phyloP scores from a whole-genome alignment of 2,888 invertebrate genomes.

The Meghimatium bilineatum region DNA sequence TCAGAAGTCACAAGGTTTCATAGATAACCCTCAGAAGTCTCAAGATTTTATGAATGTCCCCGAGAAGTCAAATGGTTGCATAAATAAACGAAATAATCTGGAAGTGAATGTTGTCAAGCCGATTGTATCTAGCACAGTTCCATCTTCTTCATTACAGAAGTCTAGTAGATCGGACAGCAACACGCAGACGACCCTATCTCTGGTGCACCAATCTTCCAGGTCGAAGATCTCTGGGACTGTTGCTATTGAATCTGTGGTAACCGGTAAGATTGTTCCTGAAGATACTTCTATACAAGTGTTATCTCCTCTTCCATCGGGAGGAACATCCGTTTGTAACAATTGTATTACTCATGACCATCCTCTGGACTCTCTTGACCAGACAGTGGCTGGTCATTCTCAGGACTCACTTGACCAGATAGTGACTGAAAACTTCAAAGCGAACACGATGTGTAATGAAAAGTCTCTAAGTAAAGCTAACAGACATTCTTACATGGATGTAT shows the following conservation, averaged over 20 bases:
- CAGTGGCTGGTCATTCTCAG: too few species aligned
- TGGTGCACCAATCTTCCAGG: constrained; percentile 61
- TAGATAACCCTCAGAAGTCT: too few species aligned
- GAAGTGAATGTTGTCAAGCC: constrained; percentile 70
- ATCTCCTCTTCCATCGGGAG: background rate
- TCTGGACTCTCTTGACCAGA: background rate
- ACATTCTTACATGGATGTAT: background rate
- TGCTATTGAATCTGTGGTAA: constrained; percentile 53
- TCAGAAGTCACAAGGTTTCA: too few species aligned
- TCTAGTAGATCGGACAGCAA: constrained; percentile 65
- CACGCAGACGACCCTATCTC: constrained; percentile 68
- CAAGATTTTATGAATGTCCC: too few species aligned
- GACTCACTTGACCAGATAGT: background rate
- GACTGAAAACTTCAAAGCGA: background rate
- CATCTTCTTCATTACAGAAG: constrained; percentile 51
- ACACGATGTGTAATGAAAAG: too few species aligned
- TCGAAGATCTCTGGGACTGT: constrained; percentile 53
- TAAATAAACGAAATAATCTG: constrained; percentile 46
- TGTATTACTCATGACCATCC: background rate
- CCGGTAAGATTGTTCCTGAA: background rate
- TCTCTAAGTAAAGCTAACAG: too few species aligned
- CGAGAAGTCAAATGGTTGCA: too few species aligned
- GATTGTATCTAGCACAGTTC: constrained; percentile 55
- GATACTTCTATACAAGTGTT: background rate
- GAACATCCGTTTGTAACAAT: background rate